Evolutionary conservation across 2,888 invertebrate genomes (phyloP).

Genomic region (Ichneumoninae sp.): DNA sequence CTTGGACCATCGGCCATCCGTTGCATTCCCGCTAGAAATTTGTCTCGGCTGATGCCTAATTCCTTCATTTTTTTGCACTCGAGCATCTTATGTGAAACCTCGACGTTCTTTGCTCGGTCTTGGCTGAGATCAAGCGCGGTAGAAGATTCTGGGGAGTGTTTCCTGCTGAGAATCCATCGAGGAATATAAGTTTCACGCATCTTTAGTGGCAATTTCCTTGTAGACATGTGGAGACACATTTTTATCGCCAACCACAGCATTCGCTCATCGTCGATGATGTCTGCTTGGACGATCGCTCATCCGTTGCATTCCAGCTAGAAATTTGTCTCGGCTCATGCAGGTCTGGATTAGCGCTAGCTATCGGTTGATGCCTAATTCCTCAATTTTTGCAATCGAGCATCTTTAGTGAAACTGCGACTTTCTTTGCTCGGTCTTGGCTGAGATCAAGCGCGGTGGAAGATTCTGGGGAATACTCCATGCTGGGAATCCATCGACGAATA

Average conservation of each 20-base stretch:
- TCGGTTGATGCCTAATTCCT: too few relatives aligned
- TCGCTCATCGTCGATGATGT: neutral
- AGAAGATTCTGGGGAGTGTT: neutral
- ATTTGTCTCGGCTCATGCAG: neutral
- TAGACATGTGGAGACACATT: too few relatives aligned
- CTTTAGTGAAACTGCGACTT: conserved; percentile 2
- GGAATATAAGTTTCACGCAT: conserved; percentile 22
- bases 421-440: conserved; percentile 38
- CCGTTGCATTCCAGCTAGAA: neutral
- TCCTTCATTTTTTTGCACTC: too few relatives aligned
- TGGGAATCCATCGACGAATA: conserved; percentile 34
- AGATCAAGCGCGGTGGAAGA: neutral
- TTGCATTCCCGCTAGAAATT: neutral
- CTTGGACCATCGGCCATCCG: neutral
- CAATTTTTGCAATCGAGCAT: too few relatives aligned
- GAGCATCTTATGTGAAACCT: neutral
- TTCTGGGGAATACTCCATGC: neutral
- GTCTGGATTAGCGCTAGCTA: neutral
- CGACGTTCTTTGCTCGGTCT: conserved; percentile 32
- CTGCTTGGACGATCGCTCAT: neutral
- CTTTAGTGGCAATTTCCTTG: neutral
- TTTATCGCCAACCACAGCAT: too few relatives aligned
- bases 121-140: conserved; percentile 9
- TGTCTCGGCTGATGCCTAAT: neutral
- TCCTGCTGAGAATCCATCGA: conserved; percentile 18